Evolutionary conservation across 2,113 vertebrate genomes (phyloP), one percentile per base, ranked within the genome.

Genomic region (Mus musculus): DNA sequence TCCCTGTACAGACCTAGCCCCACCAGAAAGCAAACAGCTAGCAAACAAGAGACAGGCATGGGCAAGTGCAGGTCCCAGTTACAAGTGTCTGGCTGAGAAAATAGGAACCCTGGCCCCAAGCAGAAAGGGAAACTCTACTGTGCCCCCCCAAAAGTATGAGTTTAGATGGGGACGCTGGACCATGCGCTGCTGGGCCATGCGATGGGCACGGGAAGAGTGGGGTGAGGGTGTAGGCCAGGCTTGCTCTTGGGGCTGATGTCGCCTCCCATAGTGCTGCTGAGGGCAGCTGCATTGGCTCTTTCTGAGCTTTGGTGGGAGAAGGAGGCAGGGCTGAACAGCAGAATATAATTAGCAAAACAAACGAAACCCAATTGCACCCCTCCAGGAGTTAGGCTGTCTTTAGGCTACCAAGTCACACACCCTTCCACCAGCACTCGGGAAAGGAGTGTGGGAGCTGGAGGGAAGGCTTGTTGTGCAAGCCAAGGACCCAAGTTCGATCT

Each of bases 201-300:
- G 1, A 20, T 33, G 28, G 28, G n/a, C 8, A 0, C 0, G 0
- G 11, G 36, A 22, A 36, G 76, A 13, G n/a, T 36, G 28, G 10
- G n/a, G n/a, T 30, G 19, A 22, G 88, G 54, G n/a, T 61, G 14
- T 10, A 88, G 75, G 82, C 11, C 54, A 3, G 16, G 13, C 54
- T 87, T 82, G 82, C 65, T 63, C 89, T 63, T 46, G 42, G 33
- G 22, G 12, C 59, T 49, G 67, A 7, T 5, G 9, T 46, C 33
- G 33, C 26, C 52, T 84, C 90, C 71, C 19, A 26, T 20, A 3
- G 26, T 65, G 61, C 7, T 13, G 8, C 90, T 54, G 49, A 85
- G 67, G 52, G 30, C 87, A 81, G 77, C 46, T 63, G 30, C 84
- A 22, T 2, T 5, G 33, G 82, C 54, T 73, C 2, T 5, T 56